A percentile compares a stretch with the other conserved stretches of the same genome.
phyloP scores from a whole-genome alignment of 2,113 vertebrate genomes.

The Podiceps cristatus region DNA sequence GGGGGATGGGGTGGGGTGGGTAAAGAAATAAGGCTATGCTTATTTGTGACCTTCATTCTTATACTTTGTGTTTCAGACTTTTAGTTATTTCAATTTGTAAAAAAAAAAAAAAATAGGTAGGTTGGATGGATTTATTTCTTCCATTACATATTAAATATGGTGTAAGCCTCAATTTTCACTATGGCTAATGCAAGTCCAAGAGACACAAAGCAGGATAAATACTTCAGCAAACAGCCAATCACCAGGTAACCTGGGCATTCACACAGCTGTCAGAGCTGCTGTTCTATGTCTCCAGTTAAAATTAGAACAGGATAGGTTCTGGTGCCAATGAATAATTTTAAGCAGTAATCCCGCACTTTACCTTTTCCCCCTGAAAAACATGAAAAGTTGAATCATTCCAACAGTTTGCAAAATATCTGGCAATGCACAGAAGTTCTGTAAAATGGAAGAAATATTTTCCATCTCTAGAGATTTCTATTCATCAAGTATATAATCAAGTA shows the following conservation, averaged over 20 bases:
- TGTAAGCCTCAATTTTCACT: background rate
- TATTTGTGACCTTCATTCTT: background rate
- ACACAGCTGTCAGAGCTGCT: background rate
- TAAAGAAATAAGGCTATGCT: background rate
- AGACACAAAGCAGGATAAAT: background rate
- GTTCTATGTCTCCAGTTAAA: background rate
- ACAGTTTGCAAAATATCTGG: background rate
- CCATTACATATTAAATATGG: background rate
- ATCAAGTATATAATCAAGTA: background rate
- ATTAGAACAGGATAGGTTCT: background rate
- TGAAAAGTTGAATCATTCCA: background rate
- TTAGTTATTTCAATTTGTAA: background rate
- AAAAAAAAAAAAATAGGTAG: background rate
- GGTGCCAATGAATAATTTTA: background rate
- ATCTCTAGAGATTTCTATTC: background rate
- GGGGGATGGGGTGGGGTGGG: too few species aligned
- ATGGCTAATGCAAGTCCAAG: background rate
- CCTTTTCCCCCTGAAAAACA: background rate
- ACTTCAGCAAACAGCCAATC: background rate
- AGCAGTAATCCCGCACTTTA: background rate
- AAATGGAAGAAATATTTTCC: background rate
- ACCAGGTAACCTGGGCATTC: background rate
- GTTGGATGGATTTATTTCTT: background rate
- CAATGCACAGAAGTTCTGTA: background rate
- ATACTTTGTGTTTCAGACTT: background rate